Evolutionary conservation across 37 sponge, comb jelly and placozoan genomes (phyloP).

Genomic region (Beroe forskalii): DNA sequence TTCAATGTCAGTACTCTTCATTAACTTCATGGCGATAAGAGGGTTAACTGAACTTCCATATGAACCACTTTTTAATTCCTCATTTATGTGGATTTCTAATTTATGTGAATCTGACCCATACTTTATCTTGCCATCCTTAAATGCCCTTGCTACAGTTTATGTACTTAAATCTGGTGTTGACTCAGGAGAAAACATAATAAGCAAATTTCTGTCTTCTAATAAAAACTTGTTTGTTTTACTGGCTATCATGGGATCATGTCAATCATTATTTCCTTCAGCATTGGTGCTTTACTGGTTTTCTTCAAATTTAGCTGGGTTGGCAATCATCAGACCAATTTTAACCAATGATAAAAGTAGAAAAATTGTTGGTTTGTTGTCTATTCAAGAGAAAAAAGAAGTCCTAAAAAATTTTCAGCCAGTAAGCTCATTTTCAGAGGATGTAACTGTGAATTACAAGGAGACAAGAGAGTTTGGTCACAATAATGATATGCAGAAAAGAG

Average conservation of each 20-base stretch:
- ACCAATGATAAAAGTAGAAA: conserved; percentile 6
- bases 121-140: not conserved
- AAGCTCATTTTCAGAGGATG: not conserved
- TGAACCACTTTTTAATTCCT: not conserved
- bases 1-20: not conserved
- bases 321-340: not conserved
- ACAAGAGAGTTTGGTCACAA: not conserved
- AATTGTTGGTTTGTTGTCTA: not conserved
- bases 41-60: conserved; percentile 1
- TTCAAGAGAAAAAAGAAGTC: not conserved
- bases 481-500: not conserved
- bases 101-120: not conserved
- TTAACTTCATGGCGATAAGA: conserved; percentile 16
- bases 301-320: not conserved
- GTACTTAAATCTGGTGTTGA: conserved; percentile 19
- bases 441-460: not conserved
- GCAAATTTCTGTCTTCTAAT: not conserved
- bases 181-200: not conserved
- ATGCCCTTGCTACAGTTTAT: not conserved
- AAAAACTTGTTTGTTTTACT: not conserved
- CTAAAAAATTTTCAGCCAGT: not conserved
- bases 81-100: conserved; percentile 30
- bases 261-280: conserved; percentile 35
- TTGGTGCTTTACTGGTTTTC: conserved; percentile 41
- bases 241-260: not conserved